Conservation (phyloP, 2,113 vertebrate genomes). For the Bostrychus sinensis region DNA sequence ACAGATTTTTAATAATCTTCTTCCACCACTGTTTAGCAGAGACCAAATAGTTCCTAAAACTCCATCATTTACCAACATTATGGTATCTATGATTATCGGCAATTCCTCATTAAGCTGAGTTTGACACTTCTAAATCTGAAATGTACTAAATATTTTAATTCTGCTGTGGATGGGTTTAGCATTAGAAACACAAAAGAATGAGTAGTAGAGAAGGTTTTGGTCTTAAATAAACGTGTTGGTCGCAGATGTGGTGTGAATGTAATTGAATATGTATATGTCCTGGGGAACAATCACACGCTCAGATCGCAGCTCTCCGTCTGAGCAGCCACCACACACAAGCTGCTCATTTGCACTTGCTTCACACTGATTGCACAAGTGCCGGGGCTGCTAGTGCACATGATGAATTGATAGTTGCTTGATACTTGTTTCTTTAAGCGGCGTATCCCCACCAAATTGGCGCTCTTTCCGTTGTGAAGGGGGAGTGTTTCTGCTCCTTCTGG, state of each 20-base stretch:
- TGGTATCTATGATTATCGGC: too few relatives aligned
- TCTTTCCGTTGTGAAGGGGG: background rate
- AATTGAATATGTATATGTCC: constrained; percentile 58
- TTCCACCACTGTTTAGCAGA: too few relatives aligned
- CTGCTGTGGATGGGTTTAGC: background rate
- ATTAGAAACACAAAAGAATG: background rate
- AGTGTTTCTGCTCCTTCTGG: background rate
- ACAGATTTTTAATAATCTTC: too few relatives aligned
- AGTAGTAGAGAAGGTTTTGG: background rate
- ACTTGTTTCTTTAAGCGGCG: constrained; percentile 9
- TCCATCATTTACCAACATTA: too few relatives aligned
- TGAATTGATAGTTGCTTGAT: constrained; percentile 31
- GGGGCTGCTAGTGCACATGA: constrained; percentile 35
- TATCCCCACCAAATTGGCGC: constrained; percentile 21
- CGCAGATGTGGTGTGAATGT: constrained; percentile 34
- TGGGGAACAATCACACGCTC: constrained; percentile 55
- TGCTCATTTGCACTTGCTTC: constrained; percentile 68
- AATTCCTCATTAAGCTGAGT: too few relatives aligned
- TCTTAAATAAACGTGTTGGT: constrained; percentile 32
- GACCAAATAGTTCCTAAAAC: too few relatives aligned
- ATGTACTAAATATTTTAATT: background rate
- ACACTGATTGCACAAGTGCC: constrained; percentile 64
- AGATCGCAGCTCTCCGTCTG: constrained; percentile 43
- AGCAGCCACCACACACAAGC: constrained; percentile 53
- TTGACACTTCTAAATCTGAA: background rate